These are phyloP conservation scores for Mormoops blainvillei DNA, from an alignment of 2,113 vertebrate species.

Conservation along the genomic window DNA sequence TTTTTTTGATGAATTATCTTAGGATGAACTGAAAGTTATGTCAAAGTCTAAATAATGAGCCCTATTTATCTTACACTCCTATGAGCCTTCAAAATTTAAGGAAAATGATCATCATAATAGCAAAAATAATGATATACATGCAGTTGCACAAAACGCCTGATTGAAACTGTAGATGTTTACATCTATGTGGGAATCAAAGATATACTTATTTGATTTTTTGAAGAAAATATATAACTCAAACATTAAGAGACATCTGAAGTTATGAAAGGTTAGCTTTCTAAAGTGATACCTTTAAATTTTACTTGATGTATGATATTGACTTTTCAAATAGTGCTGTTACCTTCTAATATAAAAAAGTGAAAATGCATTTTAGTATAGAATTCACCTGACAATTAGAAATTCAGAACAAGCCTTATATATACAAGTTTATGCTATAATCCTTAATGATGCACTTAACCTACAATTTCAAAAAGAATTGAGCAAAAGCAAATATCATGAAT, in stretches of 20 bases:
- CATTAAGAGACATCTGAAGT: neutral
- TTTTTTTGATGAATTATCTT: neutral
- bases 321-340: neutral
- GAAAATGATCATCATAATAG: neutral
- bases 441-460: neutral
- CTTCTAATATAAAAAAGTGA: neutral
- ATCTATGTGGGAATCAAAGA: neutral
- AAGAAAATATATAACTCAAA: neutral
- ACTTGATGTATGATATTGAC: neutral
- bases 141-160: neutral
- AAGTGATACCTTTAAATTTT: neutral
- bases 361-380: neutral
- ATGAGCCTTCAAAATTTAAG: neutral
- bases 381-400: neutral
- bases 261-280: neutral
- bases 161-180: neutral
- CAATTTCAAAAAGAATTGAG: neutral
- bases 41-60: neutral
- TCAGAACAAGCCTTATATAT: neutral
- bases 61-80: neutral
- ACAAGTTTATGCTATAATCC: neutral
- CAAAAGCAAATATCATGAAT: neutral
- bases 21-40: neutral
- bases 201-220: neutral
- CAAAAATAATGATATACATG: neutral